A percentile compares a stretch with the other conserved stretches of the same genome.
These are phyloP conservation scores for Ectropis crepuscularia DNA, from an alignment of 2,888 invertebrate genomes.

Conservation along the genomic window DNA sequence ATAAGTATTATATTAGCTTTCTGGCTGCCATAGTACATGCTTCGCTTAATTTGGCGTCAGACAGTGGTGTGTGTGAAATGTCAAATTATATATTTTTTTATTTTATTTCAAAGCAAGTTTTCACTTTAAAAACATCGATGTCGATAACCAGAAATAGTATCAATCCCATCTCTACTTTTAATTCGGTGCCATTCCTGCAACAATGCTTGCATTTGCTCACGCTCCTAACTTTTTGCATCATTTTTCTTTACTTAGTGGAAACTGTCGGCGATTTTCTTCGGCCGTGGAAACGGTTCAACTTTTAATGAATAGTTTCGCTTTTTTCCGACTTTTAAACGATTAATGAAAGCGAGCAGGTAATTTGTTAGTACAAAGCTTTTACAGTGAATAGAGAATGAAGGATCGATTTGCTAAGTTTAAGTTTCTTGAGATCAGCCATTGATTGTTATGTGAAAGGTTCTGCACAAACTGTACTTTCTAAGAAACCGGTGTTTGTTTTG, in stretches of 20 bases:
- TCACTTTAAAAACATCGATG: background rate
- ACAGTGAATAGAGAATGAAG: conserved; percentile 1
- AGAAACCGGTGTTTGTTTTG: too few relatives aligned
- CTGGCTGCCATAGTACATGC: too few relatives aligned
- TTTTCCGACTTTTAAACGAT: background rate
- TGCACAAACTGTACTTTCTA: too few relatives aligned
- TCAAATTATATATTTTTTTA: too few relatives aligned
- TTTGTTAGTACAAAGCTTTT: background rate
- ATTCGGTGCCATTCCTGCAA: conserved; percentile 43
- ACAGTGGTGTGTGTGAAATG: too few relatives aligned
- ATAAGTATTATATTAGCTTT: too few relatives aligned
- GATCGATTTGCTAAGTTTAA: too few relatives aligned
- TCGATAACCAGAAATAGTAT: background rate
- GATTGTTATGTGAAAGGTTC: too few relatives aligned
- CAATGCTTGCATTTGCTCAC: conserved; percentile 30
- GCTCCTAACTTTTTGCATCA: conserved; percentile 19
- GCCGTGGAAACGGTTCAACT: conserved; percentile 7
- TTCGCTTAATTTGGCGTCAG: too few relatives aligned
- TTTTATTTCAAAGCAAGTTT: too few relatives aligned
- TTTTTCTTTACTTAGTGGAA: conserved; percentile 17
- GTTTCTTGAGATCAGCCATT: too few relatives aligned
- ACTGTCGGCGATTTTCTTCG: conserved; percentile 18
- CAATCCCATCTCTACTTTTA: conserved; percentile 42
- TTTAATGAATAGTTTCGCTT: conserved; percentile 13
- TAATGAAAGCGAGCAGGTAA: background rate